These are phyloP conservation scores for Myrmecophaga tridactyla DNA, from an alignment of 2,113 vertebrate genomes.

Conservation along the genomic window DNA sequence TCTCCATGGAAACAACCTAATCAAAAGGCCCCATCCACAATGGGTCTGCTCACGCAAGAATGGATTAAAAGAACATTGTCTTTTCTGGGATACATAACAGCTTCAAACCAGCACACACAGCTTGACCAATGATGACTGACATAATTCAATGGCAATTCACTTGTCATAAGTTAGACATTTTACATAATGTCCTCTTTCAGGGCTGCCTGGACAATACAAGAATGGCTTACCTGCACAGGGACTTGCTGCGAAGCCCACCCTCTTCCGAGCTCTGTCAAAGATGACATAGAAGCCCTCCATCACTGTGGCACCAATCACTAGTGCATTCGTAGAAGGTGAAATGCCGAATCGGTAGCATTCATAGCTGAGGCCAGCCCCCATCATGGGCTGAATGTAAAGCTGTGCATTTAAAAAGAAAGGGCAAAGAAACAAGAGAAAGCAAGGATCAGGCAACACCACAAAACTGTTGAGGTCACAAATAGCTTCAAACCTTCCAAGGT, in stretches of 20 bases:
- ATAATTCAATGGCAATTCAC: accelerated
- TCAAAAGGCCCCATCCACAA: no score
- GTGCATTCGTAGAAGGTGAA: slow-evolving; percentile 89
- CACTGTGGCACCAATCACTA: slow-evolving; percentile 96
- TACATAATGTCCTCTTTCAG: accelerated
- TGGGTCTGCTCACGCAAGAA: no score
- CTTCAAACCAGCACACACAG: no score
- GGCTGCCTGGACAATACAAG: accelerated
- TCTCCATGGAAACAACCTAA: no score
- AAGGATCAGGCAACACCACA: background rate
- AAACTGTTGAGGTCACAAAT: accelerated
- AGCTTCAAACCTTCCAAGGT: no score
- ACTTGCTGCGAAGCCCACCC: slow-evolving; percentile 94
- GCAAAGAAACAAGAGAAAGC: background rate
- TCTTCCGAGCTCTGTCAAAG: slow-evolving; percentile 91
- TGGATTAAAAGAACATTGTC: no score
- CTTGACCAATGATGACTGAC: accelerated
- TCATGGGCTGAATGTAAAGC: slow-evolving; percentile 95
- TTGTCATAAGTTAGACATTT: accelerated
- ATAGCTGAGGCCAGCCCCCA: slow-evolving; percentile 85
- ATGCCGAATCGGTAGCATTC: slow-evolving; percentile 95
- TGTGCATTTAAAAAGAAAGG: slow-evolving; percentile 65
- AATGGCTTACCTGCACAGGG: slow-evolving; percentile 90
- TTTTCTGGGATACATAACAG: no score
- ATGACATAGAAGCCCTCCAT: slow-evolving; percentile 99